phyloP scores from a whole-genome alignment of 2,888 invertebrate genomes.

The Leptopilina syphax region DNA sequence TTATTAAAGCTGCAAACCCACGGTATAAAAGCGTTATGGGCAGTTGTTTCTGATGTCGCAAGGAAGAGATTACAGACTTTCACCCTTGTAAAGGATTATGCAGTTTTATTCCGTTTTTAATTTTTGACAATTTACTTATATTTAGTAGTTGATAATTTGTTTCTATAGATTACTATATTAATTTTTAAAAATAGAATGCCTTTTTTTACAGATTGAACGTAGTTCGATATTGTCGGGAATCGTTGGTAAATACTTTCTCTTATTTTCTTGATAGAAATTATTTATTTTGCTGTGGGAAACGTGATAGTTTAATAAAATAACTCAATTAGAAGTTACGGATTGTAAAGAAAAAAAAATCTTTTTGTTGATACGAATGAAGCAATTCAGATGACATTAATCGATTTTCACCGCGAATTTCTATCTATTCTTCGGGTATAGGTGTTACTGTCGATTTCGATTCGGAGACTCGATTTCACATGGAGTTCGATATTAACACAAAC shows the following conservation, averaged over 20 bases:
- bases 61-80: conserved; percentile 50
- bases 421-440: conserved; percentile 5
- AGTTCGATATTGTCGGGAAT: no score
- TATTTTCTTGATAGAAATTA: no score
- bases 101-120: conserved; percentile 25
- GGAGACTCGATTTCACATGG: conserved; percentile 52
- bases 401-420: conserved; percentile 20
- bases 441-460: conserved; percentile 30
- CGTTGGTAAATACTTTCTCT: no score
- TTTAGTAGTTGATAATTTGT: neutral
- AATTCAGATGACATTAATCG: conserved; percentile 16
- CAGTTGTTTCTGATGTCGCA: conserved; percentile 58
- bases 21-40: conserved; percentile 61
- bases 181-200: no score
- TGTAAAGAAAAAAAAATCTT: neutral
- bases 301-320: no score
- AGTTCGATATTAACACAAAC: conserved; percentile 49
- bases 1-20: conserved; percentile 61
- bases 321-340: neutral
- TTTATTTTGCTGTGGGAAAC: no score
- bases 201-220: no score
- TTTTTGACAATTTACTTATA: neutral
- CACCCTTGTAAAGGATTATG: conserved; percentile 50
- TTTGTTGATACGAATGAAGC: neutral
- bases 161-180: no score